phyloP scores from a whole-genome alignment of 1,140 invertebrate species.

The Pseudomyrmex concolor region DNA sequence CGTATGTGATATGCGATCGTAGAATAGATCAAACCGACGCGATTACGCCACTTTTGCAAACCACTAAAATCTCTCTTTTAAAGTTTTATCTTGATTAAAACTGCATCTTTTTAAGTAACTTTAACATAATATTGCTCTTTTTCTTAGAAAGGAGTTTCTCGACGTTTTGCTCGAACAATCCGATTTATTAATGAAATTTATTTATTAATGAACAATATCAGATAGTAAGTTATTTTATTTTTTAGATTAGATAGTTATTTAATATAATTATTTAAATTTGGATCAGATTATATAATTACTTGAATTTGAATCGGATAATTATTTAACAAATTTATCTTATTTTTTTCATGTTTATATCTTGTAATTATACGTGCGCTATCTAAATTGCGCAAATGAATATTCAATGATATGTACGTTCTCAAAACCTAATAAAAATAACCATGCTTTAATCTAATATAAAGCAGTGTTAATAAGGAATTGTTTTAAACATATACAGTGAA shows the following conservation, averaged over 20 bases:
- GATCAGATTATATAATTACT: background rate
- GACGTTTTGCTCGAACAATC: constrained; percentile 16
- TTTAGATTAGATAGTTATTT: too few species aligned
- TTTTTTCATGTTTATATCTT: too few species aligned
- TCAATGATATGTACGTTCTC: too few species aligned
- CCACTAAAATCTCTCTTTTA: background rate
- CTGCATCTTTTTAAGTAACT: too few species aligned
- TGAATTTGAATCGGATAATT: background rate
- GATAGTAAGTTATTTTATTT: constrained; percentile 7
- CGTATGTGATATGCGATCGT: constrained; percentile 41
- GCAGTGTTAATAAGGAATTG: background rate
- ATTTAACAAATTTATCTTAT: too few species aligned
- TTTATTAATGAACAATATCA: background rate
- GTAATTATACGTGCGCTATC: too few species aligned
- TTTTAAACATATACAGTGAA: background rate
- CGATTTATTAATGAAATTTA: constrained; percentile 12
- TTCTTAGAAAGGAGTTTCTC: constrained; percentile 23
- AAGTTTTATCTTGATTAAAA: constrained; percentile 40
- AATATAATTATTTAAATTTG: constrained; percentile 22
- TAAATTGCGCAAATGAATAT: too few species aligned
- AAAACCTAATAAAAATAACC: too few species aligned
- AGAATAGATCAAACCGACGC: constrained; percentile 28
- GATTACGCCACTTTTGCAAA: constrained; percentile 43
- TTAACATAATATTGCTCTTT: background rate
- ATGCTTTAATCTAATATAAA: too few species aligned